Evolutionary conservation across 30 jellyfish, hydroid and myxozoan species (phyloP).

Genomic region (Haliclystus octoradiatus): DNA sequence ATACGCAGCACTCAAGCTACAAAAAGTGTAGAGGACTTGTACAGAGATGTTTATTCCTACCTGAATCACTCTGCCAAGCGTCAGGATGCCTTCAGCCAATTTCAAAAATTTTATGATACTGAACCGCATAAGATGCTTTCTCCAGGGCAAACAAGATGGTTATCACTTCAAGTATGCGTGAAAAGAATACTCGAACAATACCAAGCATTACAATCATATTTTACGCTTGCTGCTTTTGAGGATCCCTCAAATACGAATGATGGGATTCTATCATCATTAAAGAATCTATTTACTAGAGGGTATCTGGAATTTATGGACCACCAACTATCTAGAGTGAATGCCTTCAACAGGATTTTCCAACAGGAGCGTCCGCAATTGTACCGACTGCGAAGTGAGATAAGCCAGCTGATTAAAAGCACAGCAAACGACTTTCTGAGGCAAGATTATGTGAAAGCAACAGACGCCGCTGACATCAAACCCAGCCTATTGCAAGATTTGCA

Average conservation of each 20-base stretch:
- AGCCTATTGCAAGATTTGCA: neutral
- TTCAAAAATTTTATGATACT: constrained; percentile 16
- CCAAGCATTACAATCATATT: constrained; percentile 30
- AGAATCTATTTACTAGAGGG: constrained; percentile 13
- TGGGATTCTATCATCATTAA: constrained; percentile 6
- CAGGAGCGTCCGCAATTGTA: constrained; percentile 30
- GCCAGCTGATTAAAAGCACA: constrained; percentile 8
- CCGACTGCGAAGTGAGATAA: constrained; percentile 17
- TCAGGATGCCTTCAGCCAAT: constrained; percentile 18
- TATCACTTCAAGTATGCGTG: constrained; percentile 29
- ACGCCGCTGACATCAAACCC: constrained; percentile 11
- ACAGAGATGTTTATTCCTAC: constrained; percentile 31
- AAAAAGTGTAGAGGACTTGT: constrained; percentile 24
- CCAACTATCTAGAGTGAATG: constrained; percentile 31
- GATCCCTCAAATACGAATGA: constrained; percentile 28
- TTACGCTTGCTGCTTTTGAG: constrained; percentile 5
- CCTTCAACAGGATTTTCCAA: constrained; percentile 36
- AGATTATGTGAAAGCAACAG: neutral
- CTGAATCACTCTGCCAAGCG: constrained; percentile 37
- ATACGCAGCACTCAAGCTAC: constrained; percentile 27
- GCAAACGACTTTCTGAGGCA: constrained; percentile 18
- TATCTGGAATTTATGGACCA: constrained; percentile 31
- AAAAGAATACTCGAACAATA: constrained; percentile 22
- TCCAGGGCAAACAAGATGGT: constrained; percentile 44
- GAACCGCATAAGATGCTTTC: constrained; percentile 37